Base-by-base conservation (phyloP, 2,113 vertebrate genomes). In the Tupaia tana region DNA sequence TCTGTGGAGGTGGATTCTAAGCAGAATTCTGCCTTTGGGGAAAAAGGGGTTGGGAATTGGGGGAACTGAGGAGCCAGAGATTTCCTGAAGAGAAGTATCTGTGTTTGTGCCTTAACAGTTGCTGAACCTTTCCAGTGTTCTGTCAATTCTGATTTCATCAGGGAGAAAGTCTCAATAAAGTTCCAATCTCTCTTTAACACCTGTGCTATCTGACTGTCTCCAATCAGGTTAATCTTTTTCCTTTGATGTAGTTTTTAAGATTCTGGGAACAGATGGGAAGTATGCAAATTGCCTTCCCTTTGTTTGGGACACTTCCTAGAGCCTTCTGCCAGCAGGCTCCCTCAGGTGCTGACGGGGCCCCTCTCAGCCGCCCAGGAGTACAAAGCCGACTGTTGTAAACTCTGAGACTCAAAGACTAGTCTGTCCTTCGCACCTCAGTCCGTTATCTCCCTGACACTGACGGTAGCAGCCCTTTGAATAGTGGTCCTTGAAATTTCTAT, bases 101-200 rank as follows among this genome's bases (percentile, higher is more conserved):
- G 11, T 77, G 69, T 91, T 74, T 77, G 64, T 95, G 92, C 79
- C 67, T 29, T 31, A 83, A 77, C 56, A 79, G 58, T 85, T 70
- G 93, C 95, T 58, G 61, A 92, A 87, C 22, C 82, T 96, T 92
- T 95, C 93, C 90, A 80, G 83, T 56, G 87, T 91, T 83, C 69
- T 90, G 95, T 87, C 25, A 0, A 9, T 79, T 90, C 88, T 91
- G 92, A 89, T 67, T 92, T 93, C 89, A 80, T 81, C 83, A 86
- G 94, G 95, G 88, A 96, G 90, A 93, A 93, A 59, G 86, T 95
- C 90, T 97, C 97, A 97, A 94, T 97, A 97, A 97, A 97, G 96
- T 94, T 92, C 94, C 93, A 66, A 54, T 94, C 87, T 97, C 89
- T 97, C 96, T 92, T 93, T 78, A 92, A 82, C 24, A 54, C 77